Evolutionary conservation across 2,113 vertebrate species (phyloP), one percentile per base, ranked within the genome.

Genomic region (Ciconia maguari): DNA sequence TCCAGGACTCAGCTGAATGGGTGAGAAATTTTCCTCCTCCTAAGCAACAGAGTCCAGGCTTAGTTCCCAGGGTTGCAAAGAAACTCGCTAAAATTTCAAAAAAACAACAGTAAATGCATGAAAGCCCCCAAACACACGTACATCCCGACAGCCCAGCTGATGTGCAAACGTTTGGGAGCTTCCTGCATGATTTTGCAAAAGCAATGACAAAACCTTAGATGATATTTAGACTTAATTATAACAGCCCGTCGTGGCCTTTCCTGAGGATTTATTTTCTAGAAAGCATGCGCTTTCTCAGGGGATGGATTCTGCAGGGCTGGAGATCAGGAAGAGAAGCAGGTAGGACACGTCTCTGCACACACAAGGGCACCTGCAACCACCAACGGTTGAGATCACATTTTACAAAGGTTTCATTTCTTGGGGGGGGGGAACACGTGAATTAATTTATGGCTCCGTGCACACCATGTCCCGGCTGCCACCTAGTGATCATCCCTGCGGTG

Each of bases 191-290:
- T 32, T 60, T n/a, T 60, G 26, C 8, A n/a, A 62, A 60, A 54
- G 20, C 30, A 12, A 1, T 3, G 41, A 13, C 25, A 34, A 80
- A 86, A 16, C 14, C 13, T 22, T 20, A 10, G 4, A 2, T 38
- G 61, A 7, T 22, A 8, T 52, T 82, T 60, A 30, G 13, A 8
- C 10, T 19, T 61, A 13, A 61, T 60, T 61, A 38, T 29, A 75
- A 19, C 5, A 2, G 2, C 3, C 0, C 7, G 25, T 44, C 0
- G 0, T 48, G 54, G 14, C 7, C 36, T 83, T 61, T 58, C 34
- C 52, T 36, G 51, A 49, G 48, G 25, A 32, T 72, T 79, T 64
- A 6, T 52, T 82, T 42, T 51, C 29, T 32, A 25, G 25, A 72
- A 60, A n/a, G 2, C 19, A 12, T 0, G 1, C 5, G 18, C 19